A percentile compares a stretch with the other conserved stretches of the same genome.
These are phyloP conservation scores for Drosophila paulistorum DNA, from an alignment of 1,140 invertebrate species.

Conservation along the genomic window DNA sequence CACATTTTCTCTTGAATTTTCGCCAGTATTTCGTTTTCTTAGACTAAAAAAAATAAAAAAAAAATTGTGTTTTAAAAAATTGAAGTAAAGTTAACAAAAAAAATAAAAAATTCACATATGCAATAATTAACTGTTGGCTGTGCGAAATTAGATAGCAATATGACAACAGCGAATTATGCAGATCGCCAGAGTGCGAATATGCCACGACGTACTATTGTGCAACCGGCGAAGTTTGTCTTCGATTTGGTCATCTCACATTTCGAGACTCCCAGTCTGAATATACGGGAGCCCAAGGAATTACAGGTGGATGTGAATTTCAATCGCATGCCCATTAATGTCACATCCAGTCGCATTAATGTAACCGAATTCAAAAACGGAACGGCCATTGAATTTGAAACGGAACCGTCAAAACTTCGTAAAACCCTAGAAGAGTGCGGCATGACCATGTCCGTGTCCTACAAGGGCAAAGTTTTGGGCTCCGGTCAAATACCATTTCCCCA, in stretches of 20 bases:
- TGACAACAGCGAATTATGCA: background rate
- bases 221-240: slow-evolving; percentile 42
- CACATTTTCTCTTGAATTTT: slow-evolving; percentile 11
- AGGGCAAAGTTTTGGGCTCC: slow-evolving; percentile 15
- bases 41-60: background rate
- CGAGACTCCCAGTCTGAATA: background rate
- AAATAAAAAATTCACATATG: background rate
- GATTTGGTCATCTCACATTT: slow-evolving; percentile 45
- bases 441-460: slow-evolving; percentile 24
- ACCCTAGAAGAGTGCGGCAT: slow-evolving; percentile 37
- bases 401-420: slow-evolving; percentile 17
- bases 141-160: background rate
- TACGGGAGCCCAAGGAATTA: slow-evolving; percentile 14
- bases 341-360: slow-evolving; percentile 50
- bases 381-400: slow-evolving; percentile 15
- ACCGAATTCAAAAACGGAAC: slow-evolving; percentile 31
- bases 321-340: slow-evolving; percentile 13
- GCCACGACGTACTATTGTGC: background rate
- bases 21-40: background rate
- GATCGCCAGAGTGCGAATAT: background rate
- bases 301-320: slow-evolving; percentile 37
- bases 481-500: slow-evolving; percentile 34
- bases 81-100: background rate
- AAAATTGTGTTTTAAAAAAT: slow-evolving; percentile 8
- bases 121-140: background rate